Conservation (phyloP, 2,113 vertebrate genomes). For the Phylloscopus trochilus region DNA sequence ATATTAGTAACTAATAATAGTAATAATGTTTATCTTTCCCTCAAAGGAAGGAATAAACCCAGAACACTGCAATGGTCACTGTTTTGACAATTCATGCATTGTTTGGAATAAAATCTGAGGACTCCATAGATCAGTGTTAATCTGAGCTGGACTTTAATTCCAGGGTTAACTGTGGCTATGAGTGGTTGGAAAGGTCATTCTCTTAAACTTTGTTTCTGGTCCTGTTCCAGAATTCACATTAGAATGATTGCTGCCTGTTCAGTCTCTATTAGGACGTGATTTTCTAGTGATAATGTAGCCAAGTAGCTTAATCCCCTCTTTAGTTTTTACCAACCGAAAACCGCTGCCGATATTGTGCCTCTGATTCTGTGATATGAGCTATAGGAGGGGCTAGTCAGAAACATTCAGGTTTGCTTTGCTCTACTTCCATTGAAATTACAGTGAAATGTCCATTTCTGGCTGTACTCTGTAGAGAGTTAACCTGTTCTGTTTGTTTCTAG, state of each 20-base stretch:
- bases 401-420: background rate
- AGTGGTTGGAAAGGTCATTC: slow-evolving; percentile 7
- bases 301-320: background rate
- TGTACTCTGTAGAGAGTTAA: background rate
- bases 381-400: background rate
- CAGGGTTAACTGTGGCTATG: background rate
- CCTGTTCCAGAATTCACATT: background rate
- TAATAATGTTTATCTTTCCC: background rate
- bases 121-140: background rate
- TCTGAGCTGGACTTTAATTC: background rate
- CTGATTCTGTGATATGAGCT: background rate
- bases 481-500: background rate
- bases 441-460: background rate
- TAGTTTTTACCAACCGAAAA: background rate
- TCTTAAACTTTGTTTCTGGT: background rate
- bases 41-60: background rate
- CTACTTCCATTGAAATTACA: background rate
- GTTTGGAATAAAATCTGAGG: background rate
- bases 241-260: slow-evolving; percentile 2
- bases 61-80: background rate
- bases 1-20: background rate
- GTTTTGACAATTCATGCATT: background rate
- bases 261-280: background rate
- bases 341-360: background rate
- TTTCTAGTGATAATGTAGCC: background rate